Conservation (phyloP, 2,113 vertebrate genomes). For the Philantomba maxwellii region DNA sequence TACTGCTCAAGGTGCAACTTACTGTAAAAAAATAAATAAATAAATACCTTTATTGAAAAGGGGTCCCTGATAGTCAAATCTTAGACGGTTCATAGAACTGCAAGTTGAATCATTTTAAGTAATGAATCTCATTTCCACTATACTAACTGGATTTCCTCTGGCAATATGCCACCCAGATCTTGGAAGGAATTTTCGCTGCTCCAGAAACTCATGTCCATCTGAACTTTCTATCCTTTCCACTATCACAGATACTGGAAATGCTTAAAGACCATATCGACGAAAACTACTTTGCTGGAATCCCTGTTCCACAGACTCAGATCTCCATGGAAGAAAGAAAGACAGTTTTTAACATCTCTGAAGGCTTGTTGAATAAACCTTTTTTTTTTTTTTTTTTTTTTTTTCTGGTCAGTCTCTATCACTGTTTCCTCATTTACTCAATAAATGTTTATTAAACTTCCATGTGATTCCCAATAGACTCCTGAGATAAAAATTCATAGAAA, state of each 20-base stretch:
- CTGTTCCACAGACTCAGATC: neutral
- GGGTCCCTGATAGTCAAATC: neutral
- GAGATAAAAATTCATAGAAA: neutral
- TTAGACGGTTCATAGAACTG: neutral
- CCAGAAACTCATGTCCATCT: neutral
- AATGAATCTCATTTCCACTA: neutral
- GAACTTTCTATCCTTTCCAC: slow-evolving; percentile 23
- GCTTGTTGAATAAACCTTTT: slow-evolving; percentile 32
- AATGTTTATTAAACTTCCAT: neutral
- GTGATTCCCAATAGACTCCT: neutral
- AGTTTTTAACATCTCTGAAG: neutral
- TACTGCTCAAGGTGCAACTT: neutral
- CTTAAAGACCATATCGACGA: neutral
- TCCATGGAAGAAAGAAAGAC: neutral
- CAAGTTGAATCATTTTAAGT: neutral
- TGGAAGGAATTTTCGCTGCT: neutral
- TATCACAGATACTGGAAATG: slow-evolving; percentile 50
- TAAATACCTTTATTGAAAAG: neutral
- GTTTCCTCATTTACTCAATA: neutral
- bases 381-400: slow-evolving; percentile 13
- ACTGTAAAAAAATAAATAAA: neutral
- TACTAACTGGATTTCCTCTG: neutral
- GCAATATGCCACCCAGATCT: neutral
- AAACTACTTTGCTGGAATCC: neutral
- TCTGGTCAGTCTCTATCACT: neutral